phyloP scores from a whole-genome alignment of 35 echinoderm and acorn worm species.

The Nesometra sesokonis region DNA sequence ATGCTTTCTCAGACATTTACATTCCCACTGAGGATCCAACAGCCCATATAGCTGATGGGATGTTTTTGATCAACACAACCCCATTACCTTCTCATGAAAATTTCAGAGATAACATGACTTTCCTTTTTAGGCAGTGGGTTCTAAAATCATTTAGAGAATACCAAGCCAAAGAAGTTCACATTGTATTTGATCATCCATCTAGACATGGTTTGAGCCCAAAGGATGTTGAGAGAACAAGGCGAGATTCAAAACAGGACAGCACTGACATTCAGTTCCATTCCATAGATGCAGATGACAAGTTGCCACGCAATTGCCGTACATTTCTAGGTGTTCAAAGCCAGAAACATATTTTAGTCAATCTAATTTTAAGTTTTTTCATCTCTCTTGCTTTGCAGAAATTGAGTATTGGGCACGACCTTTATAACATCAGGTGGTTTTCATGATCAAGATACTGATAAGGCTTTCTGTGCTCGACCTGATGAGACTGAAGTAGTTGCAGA shows the following conservation, averaged over 20 bases:
- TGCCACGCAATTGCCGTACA: background rate
- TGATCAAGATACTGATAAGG: background rate
- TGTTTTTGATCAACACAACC: conserved; percentile 30
- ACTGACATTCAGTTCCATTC: background rate
- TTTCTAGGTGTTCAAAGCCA: background rate
- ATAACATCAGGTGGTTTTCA: conserved; percentile 7
- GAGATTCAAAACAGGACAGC: background rate
- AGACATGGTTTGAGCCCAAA: conserved; percentile 22
- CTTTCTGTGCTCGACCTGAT: too few species aligned
- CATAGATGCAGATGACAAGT: background rate
- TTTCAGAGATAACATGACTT: conserved; percentile 19
- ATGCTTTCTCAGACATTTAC: background rate
- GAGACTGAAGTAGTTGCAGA: background rate
- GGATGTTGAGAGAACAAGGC: conserved; percentile 6
- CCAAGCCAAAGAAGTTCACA: conserved; percentile 20
- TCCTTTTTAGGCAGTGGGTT: conserved; percentile 19
- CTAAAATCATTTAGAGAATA: background rate
- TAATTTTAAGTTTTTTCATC: background rate
- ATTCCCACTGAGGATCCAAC: background rate
- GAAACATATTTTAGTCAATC: conserved; percentile 3
- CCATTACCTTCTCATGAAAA: conserved; percentile 18
- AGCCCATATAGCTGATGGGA: conserved; percentile 1
- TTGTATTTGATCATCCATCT: conserved; percentile 29
- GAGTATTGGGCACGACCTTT: background rate
- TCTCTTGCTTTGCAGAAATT: background rate